Evolutionary conservation across 2,797 vertebrate species (phyloP).

Genomic region (Xenopus petersii): DNA sequence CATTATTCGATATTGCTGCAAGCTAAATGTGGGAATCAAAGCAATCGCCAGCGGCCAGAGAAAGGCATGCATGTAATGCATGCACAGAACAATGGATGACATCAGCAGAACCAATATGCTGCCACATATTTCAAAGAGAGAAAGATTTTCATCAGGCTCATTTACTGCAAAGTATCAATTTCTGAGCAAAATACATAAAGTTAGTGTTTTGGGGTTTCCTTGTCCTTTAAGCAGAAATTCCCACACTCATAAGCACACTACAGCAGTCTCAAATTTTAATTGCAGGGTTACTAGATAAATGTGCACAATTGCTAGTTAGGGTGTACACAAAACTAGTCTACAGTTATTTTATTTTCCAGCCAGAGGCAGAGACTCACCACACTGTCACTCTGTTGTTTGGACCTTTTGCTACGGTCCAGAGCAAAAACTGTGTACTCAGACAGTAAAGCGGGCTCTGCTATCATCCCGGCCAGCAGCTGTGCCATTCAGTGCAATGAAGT

Average conservation of each 20-base stretch:
- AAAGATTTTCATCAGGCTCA: too few relatives aligned
- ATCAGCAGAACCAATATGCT: too few relatives aligned
- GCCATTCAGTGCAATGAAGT: constrained; percentile 77
- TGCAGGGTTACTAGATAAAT: constrained; percentile 68
- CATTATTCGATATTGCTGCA: too few relatives aligned
- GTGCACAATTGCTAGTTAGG: constrained; percentile 70
- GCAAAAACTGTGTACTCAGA: constrained; percentile 99
- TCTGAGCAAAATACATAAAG: too few relatives aligned
- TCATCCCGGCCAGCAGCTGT: constrained; percentile 97
- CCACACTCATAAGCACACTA: constrained; percentile 38
- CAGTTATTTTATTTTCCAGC: constrained; percentile 64
- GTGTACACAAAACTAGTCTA: constrained; percentile 68
- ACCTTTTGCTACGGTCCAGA: constrained; percentile 95
- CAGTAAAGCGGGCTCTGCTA: constrained; percentile 99
- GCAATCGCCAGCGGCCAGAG: too few relatives aligned
- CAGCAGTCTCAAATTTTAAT: constrained; percentile 58
- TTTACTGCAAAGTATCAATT: background rate
- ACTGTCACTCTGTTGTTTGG: constrained; percentile 87
- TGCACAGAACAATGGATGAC: too few relatives aligned
- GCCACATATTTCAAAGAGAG: too few relatives aligned
- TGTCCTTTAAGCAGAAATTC: background rate
- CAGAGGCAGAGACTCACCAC: constrained; percentile 88
- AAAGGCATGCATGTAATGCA: too few relatives aligned
- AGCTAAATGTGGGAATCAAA: too few relatives aligned
- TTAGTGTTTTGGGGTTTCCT: background rate